Evolutionary conservation across 2,797 vertebrate genomes (phyloP).

Genomic region (Poeciliopsis presidionis): DNA sequence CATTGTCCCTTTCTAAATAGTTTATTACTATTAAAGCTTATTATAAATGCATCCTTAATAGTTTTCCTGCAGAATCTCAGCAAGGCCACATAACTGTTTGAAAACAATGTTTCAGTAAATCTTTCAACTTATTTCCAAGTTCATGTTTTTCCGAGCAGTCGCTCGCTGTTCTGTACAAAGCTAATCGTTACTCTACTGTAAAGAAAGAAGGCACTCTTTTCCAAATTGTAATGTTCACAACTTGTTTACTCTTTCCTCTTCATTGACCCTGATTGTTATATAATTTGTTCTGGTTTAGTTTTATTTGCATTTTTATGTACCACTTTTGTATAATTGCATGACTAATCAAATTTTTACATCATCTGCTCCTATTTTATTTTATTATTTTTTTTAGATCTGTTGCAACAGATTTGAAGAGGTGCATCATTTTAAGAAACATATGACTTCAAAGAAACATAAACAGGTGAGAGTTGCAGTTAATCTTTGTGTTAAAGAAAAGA

Average conservation of each 20-base stretch:
- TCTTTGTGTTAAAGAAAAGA: background rate
- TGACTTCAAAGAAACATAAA: background rate
- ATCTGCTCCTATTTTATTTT: background rate
- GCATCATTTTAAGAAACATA: background rate
- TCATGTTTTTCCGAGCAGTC: background rate
- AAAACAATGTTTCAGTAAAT: background rate
- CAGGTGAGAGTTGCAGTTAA: conserved; percentile 6
- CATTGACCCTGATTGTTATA: background rate
- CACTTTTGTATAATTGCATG: background rate
- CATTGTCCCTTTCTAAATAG: too few relatives aligned
- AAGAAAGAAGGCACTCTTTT: background rate
- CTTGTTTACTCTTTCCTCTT: background rate
- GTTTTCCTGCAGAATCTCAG: background rate
- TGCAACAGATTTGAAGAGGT: fast-evolving
- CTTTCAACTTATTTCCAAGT: background rate
- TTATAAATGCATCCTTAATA: background rate
- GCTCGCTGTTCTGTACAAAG: background rate
- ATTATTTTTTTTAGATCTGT: conserved; percentile 12
- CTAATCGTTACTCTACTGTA: background rate
- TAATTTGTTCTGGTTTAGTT: background rate
- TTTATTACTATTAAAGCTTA: too few relatives aligned
- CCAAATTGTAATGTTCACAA: background rate
- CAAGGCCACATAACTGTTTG: background rate
- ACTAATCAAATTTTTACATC: background rate
- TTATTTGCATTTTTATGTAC: background rate